These are phyloP conservation scores for Urosaurus nigricauda DNA, from an alignment of 2,797 vertebrate species.

Conservation along the genomic window DNA sequence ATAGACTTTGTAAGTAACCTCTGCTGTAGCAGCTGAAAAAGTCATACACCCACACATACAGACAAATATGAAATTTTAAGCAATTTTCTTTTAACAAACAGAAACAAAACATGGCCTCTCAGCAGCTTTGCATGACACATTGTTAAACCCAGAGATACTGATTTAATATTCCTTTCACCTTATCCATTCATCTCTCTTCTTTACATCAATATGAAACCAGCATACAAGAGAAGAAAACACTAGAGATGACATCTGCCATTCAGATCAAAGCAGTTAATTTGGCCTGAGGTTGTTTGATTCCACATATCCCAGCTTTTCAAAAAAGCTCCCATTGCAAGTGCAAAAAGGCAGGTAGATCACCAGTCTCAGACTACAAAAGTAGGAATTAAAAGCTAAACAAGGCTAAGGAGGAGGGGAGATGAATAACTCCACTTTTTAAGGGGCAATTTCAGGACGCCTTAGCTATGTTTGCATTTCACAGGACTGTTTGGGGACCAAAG, in stretches of 20 bases:
- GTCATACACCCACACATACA: neutral
- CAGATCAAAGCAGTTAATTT: constrained; percentile 42
- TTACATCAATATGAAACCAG: constrained; percentile 38
- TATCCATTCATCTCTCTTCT: constrained; percentile 17
- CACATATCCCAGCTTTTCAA: constrained; percentile 23
- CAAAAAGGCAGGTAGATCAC: constrained; percentile 27
- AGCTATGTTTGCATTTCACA: constrained; percentile 13
- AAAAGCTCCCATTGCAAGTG: neutral
- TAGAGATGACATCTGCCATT: constrained; percentile 35
- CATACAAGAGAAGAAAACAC: neutral
- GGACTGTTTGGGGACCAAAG: neutral
- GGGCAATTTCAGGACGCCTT: neutral
- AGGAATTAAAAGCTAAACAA: constrained; percentile 16
- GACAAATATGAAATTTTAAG: constrained; percentile 16
- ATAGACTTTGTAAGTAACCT: constrained; percentile 10
- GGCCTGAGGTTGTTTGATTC: constrained; percentile 27
- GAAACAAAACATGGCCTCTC: constrained; percentile 17
- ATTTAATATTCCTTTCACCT: constrained; percentile 39
- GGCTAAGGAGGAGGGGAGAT: neutral
- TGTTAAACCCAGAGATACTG: constrained; percentile 13
- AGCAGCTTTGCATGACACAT: constrained; percentile 14
- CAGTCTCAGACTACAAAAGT: constrained; percentile 26
- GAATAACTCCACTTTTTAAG: neutral
- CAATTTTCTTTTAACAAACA: constrained; percentile 26
- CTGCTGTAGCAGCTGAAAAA: constrained; percentile 7